Evolutionary conservation across 2,113 vertebrate species (phyloP).

Genomic region (Pycnonotus jocosus): DNA sequence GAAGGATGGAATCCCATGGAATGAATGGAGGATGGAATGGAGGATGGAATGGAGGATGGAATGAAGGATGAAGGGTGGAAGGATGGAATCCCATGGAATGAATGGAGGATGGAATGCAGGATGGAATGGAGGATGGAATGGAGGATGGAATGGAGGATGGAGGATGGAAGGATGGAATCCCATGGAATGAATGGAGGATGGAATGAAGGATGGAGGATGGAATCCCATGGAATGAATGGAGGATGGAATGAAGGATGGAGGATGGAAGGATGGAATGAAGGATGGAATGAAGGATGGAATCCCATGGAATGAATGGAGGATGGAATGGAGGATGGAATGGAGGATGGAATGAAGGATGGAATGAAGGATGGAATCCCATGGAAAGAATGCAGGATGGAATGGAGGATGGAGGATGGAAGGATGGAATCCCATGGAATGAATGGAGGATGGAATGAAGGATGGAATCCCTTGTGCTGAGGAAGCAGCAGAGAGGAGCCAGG

Average conservation of each 20-base stretch:
- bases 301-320: rapidly evolving
- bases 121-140: too few relatives aligned
- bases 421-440: rapidly evolving
- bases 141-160: too few relatives aligned
- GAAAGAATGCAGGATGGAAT: too few relatives aligned
- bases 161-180: neutral
- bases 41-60: neutral
- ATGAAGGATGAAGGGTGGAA: too few relatives aligned
- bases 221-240: rapidly evolving
- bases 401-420: neutral
- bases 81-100: rapidly evolving
- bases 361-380: rapidly evolving
- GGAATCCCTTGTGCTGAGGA: rapidly evolving
- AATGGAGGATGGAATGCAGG: too few relatives aligned
- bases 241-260: too few relatives aligned
- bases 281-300: neutral
- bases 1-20: rapidly evolving
- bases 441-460: neutral
- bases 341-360: rapidly evolving
- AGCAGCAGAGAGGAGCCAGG: neutral
- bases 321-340: too few relatives aligned
- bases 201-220: neutral
- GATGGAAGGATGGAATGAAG: rapidly evolving
- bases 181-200: rapidly evolving
- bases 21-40: too few relatives aligned